These are phyloP conservation scores for Aethina tumida DNA, from an alignment of 1,140 invertebrate genomes.

Conservation along the genomic window DNA sequence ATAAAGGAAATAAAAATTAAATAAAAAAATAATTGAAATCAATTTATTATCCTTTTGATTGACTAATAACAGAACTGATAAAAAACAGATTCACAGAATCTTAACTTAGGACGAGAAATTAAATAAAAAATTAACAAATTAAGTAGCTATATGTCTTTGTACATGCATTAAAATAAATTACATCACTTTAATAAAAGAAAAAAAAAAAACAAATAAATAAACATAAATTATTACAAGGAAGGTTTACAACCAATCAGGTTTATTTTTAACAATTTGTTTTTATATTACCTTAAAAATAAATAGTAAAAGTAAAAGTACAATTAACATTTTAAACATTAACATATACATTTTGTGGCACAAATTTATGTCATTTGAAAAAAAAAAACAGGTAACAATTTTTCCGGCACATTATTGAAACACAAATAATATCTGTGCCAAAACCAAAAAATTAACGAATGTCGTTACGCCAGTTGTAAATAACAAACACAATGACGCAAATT, in stretches of 20 bases:
- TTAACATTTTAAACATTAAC: slow-evolving; percentile 20
- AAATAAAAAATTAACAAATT: slow-evolving; percentile 25
- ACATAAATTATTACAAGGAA: slow-evolving; percentile 21
- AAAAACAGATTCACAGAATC: slow-evolving; percentile 24
- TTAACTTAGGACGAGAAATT: slow-evolving; percentile 16
- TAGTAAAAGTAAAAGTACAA: slow-evolving; percentile 19
- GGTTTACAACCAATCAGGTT: slow-evolving; percentile 20
- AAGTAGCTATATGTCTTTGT: slow-evolving; percentile 27
- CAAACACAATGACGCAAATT: slow-evolving; percentile 4
- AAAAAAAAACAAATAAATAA: slow-evolving; percentile 21
- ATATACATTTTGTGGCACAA: slow-evolving; percentile 21
- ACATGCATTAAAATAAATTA: slow-evolving; percentile 21
- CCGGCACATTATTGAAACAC: slow-evolving; percentile 18
- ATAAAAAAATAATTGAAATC: slow-evolving; percentile 11
- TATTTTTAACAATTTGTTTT: slow-evolving; percentile 19
- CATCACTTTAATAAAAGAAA: slow-evolving; percentile 15
- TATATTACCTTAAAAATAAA: slow-evolving; percentile 11
- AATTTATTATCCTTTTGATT: slow-evolving; percentile 19
- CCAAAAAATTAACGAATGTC: slow-evolving; percentile 3
- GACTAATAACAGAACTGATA: slow-evolving; percentile 20
- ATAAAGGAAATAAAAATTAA: slow-evolving; percentile 6
- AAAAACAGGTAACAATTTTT: slow-evolving; percentile 22
- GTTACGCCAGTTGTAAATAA: slow-evolving; percentile 6
- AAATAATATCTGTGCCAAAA: slow-evolving; percentile 7
- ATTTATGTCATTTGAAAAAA: slow-evolving; percentile 16